A percentile compares a stretch with the other conserved stretches of the same genome.
phyloP scores from a whole-genome alignment of 1,140 invertebrate species.

The Acromyrmex charruanus region DNA sequence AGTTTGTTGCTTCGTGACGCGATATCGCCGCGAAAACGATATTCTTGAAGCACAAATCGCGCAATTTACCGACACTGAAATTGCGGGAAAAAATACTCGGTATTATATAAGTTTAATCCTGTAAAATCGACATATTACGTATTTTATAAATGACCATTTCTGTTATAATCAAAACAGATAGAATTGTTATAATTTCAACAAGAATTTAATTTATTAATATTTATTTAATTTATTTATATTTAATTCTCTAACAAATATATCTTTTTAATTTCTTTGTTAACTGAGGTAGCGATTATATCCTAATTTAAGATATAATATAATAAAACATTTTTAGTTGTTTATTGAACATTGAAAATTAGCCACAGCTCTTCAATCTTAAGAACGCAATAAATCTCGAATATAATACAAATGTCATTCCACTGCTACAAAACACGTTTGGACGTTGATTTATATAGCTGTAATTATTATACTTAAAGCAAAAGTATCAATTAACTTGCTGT shows the following conservation, averaged over 20 bases:
- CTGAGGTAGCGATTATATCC: background rate
- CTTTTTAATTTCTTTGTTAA: slow-evolving; percentile 9
- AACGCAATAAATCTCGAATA: slow-evolving; percentile 38
- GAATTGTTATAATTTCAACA: slow-evolving; percentile 3
- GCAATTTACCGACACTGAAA: slow-evolving; percentile 7
- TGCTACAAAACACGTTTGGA: slow-evolving; percentile 24
- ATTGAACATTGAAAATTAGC: background rate
- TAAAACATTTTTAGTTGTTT: background rate
- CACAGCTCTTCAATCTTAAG: slow-evolving; percentile 8
- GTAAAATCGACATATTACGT: background rate
- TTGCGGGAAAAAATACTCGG: background rate
- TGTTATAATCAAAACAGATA: background rate
- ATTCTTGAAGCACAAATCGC: slow-evolving; percentile 26
- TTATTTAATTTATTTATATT: background rate
- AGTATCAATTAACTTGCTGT: slow-evolving; percentile 69
- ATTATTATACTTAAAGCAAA: slow-evolving; percentile 67
- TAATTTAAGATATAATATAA: too few relatives aligned
- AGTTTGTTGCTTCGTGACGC: background rate
- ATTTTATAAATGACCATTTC: slow-evolving; percentile 1
- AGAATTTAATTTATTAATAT: background rate
- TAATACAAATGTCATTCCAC: slow-evolving; percentile 47
- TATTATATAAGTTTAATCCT: background rate
- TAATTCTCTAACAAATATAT: background rate
- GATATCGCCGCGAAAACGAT: slow-evolving; percentile 30
- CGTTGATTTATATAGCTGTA: slow-evolving; percentile 69